Conservation (phyloP, 35 echinoderm and acorn worm genomes). For the Ptychodera flava region DNA sequence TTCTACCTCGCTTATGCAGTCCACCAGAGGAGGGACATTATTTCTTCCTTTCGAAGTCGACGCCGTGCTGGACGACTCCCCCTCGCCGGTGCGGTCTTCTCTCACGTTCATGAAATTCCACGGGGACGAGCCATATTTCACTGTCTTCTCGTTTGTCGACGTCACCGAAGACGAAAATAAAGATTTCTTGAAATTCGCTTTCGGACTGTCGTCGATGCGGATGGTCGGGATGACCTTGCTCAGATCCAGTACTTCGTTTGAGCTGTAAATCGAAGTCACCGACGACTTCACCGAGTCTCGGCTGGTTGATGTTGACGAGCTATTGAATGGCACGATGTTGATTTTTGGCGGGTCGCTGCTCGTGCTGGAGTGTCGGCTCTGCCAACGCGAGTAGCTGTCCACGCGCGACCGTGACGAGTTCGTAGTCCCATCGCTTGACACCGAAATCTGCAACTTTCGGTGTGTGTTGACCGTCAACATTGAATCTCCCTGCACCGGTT, state of each 20-base stretch:
- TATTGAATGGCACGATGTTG: neutral
- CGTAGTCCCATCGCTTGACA: neutral
- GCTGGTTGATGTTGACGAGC: neutral
- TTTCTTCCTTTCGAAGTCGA: neutral
- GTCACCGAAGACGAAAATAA: neutral
- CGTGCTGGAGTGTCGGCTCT: neutral
- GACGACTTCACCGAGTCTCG: neutral
- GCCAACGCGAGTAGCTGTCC: neutral
- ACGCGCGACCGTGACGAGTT: neutral
- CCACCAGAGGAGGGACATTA: neutral
- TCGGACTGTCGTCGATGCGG: conserved; percentile 42
- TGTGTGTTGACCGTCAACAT: neutral
- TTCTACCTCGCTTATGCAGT: neutral
- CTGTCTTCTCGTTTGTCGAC: neutral
- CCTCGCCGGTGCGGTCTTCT: neutral
- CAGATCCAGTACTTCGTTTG: neutral
- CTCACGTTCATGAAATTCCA: neutral
- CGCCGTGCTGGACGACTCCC: neutral
- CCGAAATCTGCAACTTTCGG: neutral
- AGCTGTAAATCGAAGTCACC: neutral
- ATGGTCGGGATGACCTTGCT: conserved; percentile 84
- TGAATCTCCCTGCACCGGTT: neutral
- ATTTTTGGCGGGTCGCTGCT: neutral
- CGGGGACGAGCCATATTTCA: neutral
- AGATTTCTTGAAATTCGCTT: neutral